phyloP scores from a whole-genome alignment of 2,888 invertebrate species.

The Mayetiola destructor region DNA sequence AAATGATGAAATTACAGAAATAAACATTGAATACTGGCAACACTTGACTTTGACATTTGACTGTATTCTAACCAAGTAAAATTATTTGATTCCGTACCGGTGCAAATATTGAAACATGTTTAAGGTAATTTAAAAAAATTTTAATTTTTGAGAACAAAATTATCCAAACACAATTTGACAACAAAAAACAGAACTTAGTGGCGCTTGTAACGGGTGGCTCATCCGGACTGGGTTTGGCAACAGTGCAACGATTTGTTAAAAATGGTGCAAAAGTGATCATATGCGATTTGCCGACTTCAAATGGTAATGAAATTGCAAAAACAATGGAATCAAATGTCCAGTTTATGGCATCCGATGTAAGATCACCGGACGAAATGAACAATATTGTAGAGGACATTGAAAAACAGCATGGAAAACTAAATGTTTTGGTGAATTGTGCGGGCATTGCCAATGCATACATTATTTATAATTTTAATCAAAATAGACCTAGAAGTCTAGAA shows the following conservation, averaged over 20 bases:
- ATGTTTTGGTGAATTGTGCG: conserved; percentile 88
- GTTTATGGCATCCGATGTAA: conserved; percentile 76
- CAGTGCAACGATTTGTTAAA: conserved; percentile 68
- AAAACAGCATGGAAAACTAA: conserved; percentile 69
- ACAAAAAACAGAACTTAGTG: conserved; percentile 56
- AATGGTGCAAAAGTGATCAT: conserved; percentile 78
- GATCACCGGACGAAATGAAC: conserved; percentile 65
- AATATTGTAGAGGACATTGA: conserved; percentile 55
- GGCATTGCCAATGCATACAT: conserved; percentile 76
- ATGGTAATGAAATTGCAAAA: conserved; percentile 64
- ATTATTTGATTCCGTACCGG: not conserved
- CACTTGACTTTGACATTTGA: not conserved
- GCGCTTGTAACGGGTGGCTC: conserved; percentile 92
- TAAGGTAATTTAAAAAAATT: not conserved
- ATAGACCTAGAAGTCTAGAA: conserved; percentile 54
- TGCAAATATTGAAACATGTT: not conserved
- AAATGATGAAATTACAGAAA: no score
- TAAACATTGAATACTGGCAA: not conserved
- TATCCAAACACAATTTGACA: not conserved
- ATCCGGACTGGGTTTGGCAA: conserved; percentile 86
- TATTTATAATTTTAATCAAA: conserved; percentile 74
- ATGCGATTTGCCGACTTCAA: conserved; percentile 73
- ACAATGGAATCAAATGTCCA: conserved; percentile 55
- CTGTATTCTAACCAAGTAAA: no score
- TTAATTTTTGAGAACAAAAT: not conserved